Evolutionary conservation across 2,797 vertebrate species (phyloP).

Genomic region (Oreochromis grahami): DNA sequence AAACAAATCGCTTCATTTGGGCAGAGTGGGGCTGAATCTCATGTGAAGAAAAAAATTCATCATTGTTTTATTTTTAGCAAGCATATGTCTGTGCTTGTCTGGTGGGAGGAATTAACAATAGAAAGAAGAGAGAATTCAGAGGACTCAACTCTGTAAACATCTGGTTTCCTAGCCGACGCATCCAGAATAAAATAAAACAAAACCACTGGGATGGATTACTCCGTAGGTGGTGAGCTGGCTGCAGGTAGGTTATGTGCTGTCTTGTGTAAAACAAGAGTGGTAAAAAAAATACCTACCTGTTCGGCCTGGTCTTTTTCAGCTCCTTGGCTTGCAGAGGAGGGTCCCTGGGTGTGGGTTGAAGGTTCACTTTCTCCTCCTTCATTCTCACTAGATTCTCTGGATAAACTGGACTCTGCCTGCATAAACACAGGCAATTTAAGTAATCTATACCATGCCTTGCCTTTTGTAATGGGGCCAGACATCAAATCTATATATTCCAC

Average conservation of each 20-base stretch:
- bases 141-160: background rate
- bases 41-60: background rate
- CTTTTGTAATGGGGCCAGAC: background rate
- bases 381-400: slow-evolving; percentile 44
- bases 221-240: background rate
- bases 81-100: background rate
- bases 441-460: background rate
- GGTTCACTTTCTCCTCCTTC: slow-evolving; percentile 17
- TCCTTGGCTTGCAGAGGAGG: slow-evolving; percentile 21
- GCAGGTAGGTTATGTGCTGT: background rate
- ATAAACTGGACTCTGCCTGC: slow-evolving; percentile 68
- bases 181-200: background rate
- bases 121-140: background rate
- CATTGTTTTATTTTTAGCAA: background rate
- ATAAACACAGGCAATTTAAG: background rate
- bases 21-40: background rate
- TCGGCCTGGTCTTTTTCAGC: slow-evolving; percentile 22
- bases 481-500: background rate
- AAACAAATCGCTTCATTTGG: background rate
- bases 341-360: background rate
- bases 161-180: background rate
- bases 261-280: background rate
- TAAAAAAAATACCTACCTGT: slow-evolving; percentile 42
- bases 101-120: background rate
- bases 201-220: background rate